These are phyloP conservation scores for Varanus salvator DNA, from an alignment of 2,113 vertebrate genomes.

Conservation along the genomic window DNA sequence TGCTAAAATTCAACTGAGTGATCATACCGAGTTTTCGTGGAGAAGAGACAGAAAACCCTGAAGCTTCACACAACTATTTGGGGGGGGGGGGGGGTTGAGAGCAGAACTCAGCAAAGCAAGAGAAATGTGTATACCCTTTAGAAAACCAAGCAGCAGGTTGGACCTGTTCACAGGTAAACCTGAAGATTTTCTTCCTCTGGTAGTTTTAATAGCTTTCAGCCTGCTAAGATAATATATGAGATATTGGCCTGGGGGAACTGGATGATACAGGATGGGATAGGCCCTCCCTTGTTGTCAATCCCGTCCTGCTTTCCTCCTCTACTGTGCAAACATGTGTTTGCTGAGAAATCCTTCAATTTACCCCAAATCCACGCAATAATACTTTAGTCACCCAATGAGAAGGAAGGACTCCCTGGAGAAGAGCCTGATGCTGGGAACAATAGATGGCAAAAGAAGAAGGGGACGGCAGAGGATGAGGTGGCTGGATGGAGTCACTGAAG, in stretches of 20 bases:
- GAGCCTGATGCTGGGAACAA: too few relatives aligned
- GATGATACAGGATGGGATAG: not conserved
- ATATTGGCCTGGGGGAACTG: not conserved
- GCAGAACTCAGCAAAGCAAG: not conserved
- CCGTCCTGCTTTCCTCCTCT: not conserved
- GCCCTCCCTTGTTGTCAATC: too few relatives aligned
- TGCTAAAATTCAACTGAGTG: not conserved
- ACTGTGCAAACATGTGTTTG: not conserved
- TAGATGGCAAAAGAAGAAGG: too few relatives aligned
- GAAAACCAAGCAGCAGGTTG: not conserved
- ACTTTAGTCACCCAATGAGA: too few relatives aligned
- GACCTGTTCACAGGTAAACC: not conserved
- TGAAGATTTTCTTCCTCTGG: not conserved
- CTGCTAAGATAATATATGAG: not conserved
- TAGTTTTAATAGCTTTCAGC: not conserved
- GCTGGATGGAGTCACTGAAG: too few relatives aligned
- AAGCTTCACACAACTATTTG: too few relatives aligned
- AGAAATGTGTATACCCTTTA: not conserved
- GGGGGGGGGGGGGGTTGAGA: too few relatives aligned
- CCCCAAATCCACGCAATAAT: too few relatives aligned
- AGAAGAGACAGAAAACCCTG: rapidly evolving
- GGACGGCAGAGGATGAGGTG: too few relatives aligned
- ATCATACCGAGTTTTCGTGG: not conserved
- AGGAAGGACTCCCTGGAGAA: too few relatives aligned
- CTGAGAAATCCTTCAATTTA: not conserved